Conservation (phyloP, 2,888 invertebrate genomes). For the Cataglyphis altisquamis region DNA sequence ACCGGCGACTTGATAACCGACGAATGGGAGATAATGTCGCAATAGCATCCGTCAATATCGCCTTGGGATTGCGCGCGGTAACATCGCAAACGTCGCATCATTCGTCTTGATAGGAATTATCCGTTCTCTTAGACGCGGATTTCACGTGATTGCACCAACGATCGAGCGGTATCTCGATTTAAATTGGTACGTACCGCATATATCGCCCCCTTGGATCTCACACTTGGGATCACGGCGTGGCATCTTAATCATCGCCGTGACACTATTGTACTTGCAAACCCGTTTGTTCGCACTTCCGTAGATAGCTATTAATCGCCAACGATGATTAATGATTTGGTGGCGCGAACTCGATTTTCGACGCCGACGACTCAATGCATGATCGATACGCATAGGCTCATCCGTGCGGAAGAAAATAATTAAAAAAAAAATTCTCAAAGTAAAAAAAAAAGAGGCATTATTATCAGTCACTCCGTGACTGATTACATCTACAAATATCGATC, state of each 20-base stretch:
- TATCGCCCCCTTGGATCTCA: conserved; percentile 36
- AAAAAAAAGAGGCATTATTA: neutral
- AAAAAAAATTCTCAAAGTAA: conserved; percentile 20
- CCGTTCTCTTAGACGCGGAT: conserved; percentile 42
- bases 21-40: conserved; percentile 59
- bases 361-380: conserved; percentile 70
- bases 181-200: conserved; percentile 33
- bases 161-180: conserved; percentile 40
- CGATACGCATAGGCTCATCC: conserved; percentile 50
- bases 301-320: conserved; percentile 69
- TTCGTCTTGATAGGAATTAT: conserved; percentile 59
- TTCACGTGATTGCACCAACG: neutral
- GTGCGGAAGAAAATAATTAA: conserved; percentile 46
- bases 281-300: conserved; percentile 71
- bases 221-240: conserved; percentile 32
- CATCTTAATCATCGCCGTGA: conserved; percentile 71
- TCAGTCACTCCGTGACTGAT: conserved; percentile 17
- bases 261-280: conserved; percentile 67
- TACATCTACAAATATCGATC: conserved; percentile 2
- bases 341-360: conserved; percentile 68
- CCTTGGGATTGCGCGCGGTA: conserved; percentile 69
- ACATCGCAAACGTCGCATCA: conserved; percentile 67
- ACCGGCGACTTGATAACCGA: conserved; percentile 45
- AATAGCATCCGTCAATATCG: conserved; percentile 67
- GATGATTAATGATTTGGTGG: conserved; percentile 70